phyloP scores from a whole-genome alignment of 2,797 vertebrate species.

The Dermochelys coriacea region DNA sequence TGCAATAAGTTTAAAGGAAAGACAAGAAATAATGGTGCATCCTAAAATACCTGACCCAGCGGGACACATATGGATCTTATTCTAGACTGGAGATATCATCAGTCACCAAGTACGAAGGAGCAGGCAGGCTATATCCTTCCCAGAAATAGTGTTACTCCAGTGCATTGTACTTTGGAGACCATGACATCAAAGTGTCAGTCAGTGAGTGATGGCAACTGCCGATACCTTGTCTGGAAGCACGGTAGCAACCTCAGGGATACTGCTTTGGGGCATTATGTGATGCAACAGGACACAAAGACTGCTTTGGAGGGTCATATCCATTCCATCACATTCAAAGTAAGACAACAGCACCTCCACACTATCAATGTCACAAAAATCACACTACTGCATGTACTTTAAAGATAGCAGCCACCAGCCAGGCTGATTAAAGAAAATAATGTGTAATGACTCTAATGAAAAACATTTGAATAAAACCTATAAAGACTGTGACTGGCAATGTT shows the following conservation, averaged over 20 bases:
- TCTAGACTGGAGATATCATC: neutral
- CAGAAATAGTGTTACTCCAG: neutral
- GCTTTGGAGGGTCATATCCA: neutral
- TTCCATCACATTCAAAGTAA: constrained; percentile 3
- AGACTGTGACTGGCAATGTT: neutral
- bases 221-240: neutral
- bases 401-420: neutral
- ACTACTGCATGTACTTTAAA: accelerated
- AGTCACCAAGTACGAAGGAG: neutral
- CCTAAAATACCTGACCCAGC: neutral
- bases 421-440: neutral
- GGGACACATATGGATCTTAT: neutral
- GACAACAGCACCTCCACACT: neutral
- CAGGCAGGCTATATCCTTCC: neutral
- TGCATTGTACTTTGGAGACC: neutral
- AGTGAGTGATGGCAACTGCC: neutral
- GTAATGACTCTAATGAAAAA: neutral
- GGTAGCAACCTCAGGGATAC: neutral
- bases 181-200: neutral
- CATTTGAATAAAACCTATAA: neutral
- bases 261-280: neutral
- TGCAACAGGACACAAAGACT: neutral
- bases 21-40: neutral
- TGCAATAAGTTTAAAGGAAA: neutral
- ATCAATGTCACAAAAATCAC: neutral